These are phyloP conservation scores for Argyrosomus japonicus DNA, from an alignment of 2,113 vertebrate genomes.

Conservation along the genomic window DNA sequence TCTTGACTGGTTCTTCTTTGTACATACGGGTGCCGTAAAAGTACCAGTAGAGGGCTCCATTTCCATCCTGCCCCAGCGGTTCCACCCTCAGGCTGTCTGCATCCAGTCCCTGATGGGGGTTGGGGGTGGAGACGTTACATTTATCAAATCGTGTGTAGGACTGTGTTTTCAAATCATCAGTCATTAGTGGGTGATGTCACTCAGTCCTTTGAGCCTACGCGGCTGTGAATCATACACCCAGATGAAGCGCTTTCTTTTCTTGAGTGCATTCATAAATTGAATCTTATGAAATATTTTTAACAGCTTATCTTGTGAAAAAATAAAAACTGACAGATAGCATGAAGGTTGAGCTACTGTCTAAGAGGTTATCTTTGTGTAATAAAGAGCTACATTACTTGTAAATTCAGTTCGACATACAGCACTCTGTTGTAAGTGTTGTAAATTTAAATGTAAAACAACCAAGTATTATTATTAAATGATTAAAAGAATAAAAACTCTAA, in stretches of 20 bases:
- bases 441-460: background rate
- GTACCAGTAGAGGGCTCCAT: slow-evolving; percentile 98
- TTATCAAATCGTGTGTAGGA: slow-evolving; percentile 31
- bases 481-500: background rate
- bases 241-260: slow-evolving; percentile 8
- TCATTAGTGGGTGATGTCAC: slow-evolving; percentile 47
- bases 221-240: slow-evolving; percentile 2
- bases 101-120: slow-evolving; percentile 89
- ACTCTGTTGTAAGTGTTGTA: background rate
- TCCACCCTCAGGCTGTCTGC: slow-evolving; percentile 97
- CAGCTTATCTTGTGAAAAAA: background rate
- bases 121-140: slow-evolving; percentile 14
- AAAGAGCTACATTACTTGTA: background rate
- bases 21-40: slow-evolving; percentile 98
- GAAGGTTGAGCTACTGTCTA: background rate
- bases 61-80: slow-evolving; percentile 94
- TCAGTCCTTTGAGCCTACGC: slow-evolving; percentile 16
- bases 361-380: background rate
- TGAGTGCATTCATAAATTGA: slow-evolving; percentile 16
- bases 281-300: background rate
- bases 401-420: background rate
- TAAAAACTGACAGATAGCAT: background rate
- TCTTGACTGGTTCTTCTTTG: slow-evolving; percentile 91
- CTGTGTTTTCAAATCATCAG: slow-evolving; percentile 40
- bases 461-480: background rate